Percentiles rank a stretch among this genome's conserved stretches.
These are phyloP conservation scores for Beris chalybata DNA, from an alignment of 2,888 invertebrate species.

Conservation along the genomic window DNA sequence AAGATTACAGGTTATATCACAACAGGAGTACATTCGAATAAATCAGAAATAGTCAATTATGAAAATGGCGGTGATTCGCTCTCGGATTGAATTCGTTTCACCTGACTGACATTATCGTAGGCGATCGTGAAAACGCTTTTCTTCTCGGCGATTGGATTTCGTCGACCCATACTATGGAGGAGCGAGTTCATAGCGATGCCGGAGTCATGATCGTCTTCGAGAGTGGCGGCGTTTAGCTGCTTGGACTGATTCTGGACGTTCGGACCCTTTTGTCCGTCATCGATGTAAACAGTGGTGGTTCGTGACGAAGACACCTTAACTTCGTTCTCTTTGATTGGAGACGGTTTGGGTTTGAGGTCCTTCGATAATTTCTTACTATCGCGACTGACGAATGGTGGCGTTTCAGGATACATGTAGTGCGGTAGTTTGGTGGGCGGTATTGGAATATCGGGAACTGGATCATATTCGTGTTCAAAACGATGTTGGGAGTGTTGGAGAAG, in stretches of 20 bases:
- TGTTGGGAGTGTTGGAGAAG: constrained; percentile 77
- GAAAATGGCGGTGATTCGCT: constrained; percentile 73
- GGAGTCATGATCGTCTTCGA: constrained; percentile 74
- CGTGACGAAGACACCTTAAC: constrained; percentile 51
- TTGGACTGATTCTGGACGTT: constrained; percentile 45
- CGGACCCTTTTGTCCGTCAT: constrained; percentile 33
- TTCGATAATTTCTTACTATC: constrained; percentile 41
- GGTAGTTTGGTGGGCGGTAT: constrained; percentile 64
- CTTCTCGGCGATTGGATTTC: constrained; percentile 77
- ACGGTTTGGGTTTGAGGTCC: constrained; percentile 49
- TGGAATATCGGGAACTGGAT: constrained; percentile 53
- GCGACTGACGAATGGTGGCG: constrained; percentile 55
- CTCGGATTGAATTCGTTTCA: constrained; percentile 77
- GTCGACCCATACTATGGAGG: constrained; percentile 62
- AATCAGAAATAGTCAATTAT: constrained; percentile 40
- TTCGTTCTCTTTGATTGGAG: constrained; percentile 56
- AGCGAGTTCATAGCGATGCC: constrained; percentile 73
- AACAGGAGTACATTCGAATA: constrained; percentile 27
- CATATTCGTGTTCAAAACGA: constrained; percentile 69
- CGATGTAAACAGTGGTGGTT: constrained; percentile 48
- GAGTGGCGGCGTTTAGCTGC: constrained; percentile 63
- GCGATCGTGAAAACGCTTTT: constrained; percentile 93
- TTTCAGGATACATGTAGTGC: constrained; percentile 63
- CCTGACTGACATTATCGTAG: constrained; percentile 82
- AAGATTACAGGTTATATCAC: constrained; percentile 15